Percentiles rank a stretch among this genome's conserved stretches.
phyloP scores from a whole-genome alignment of 2,888 invertebrate species.

The Ypsolopha scabrella region DNA sequence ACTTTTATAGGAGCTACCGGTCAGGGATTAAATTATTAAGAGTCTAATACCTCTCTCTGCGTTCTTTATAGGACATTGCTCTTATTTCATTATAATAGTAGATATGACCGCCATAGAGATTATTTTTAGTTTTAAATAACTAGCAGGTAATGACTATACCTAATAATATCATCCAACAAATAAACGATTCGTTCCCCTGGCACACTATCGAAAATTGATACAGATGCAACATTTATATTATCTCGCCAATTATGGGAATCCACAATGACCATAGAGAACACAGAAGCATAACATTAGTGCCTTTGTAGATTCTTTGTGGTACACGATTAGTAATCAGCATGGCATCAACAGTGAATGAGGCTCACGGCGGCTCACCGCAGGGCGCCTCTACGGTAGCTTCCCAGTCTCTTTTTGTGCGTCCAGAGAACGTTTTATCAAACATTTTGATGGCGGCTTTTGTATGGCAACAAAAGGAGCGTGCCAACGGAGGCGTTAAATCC shows the following conservation, averaged over 20 bases:
- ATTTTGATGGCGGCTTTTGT: constrained; percentile 68
- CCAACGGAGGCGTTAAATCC: constrained; percentile 71
- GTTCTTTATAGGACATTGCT: no score
- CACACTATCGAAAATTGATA: not conserved
- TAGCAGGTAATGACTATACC: no score
- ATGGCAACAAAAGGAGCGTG: constrained; percentile 66
- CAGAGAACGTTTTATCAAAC: constrained; percentile 63
- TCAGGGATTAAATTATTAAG: constrained; percentile 14
- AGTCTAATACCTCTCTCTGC: no score
- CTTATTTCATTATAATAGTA: no score
- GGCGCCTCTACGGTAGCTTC: constrained; percentile 56
- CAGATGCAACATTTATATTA: not conserved
- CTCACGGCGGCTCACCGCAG: constrained; percentile 32
- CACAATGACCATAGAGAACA: constrained; percentile 34
- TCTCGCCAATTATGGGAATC: constrained; percentile 9
- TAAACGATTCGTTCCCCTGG: not conserved
- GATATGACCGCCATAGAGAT: no score
- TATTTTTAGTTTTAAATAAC: no score
- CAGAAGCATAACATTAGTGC: constrained; percentile 30
- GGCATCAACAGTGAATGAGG: constrained; percentile 48
- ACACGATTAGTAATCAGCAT: constrained; percentile 28
- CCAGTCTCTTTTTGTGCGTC: constrained; percentile 55
- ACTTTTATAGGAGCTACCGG: constrained; percentile 27
- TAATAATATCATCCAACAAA: no score
- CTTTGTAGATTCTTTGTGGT: constrained; percentile 34